Conservation (phyloP, 2,797 vertebrate genomes). For the Pristis pectinata region DNA sequence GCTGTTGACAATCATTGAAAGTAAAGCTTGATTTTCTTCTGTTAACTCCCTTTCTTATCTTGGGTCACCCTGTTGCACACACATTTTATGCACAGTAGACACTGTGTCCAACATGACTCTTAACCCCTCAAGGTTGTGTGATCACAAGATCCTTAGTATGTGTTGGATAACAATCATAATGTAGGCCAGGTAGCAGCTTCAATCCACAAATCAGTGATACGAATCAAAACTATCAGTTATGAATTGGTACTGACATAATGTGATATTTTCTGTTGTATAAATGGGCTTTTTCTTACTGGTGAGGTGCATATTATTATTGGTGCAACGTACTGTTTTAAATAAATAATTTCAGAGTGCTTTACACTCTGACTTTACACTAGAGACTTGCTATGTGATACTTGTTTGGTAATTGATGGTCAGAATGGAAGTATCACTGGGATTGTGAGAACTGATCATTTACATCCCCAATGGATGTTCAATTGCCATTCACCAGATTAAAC, state of each 20-base stretch:
- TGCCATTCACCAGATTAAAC: background rate
- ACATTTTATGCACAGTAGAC: background rate
- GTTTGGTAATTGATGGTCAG: background rate
- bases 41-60: background rate
- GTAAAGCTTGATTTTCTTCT: background rate
- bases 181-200: background rate
- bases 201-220: background rate
- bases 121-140: background rate
- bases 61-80: background rate
- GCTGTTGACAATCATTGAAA: background rate
- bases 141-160: background rate
- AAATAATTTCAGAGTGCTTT: background rate
- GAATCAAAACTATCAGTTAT: background rate
- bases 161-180: background rate
- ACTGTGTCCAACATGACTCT: background rate
- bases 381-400: background rate
- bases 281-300: background rate
- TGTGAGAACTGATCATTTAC: background rate
- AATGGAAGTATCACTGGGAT: background rate
- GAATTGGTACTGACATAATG: background rate
- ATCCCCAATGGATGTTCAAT: background rate
- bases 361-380: background rate
- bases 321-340: background rate
- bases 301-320: background rate
- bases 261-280: background rate